Evolutionary conservation across 2,797 vertebrate species (phyloP), one percentile per base, ranked within the genome.

Genomic region (Rhyacichthys aspro): DNA sequence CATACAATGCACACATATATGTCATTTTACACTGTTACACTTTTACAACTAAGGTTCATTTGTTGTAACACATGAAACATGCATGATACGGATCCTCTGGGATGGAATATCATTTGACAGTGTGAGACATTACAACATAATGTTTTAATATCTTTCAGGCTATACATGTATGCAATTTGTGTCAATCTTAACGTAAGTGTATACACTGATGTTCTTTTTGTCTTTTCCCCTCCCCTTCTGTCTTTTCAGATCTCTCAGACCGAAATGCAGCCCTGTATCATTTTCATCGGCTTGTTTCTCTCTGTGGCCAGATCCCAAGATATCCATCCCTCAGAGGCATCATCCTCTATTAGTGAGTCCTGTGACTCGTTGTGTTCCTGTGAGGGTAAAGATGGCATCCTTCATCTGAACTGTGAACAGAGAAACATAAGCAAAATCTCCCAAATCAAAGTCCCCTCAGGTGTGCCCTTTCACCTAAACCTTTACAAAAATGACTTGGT

Each of bases 401-500:
- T 97, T 70, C 82, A 95, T 82, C 92, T 99, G 63, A 98, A 96
- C 81, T 99, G 98, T 15, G 96, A 98, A 81, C 90, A 94, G 83
- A 94, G 92, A 74, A 95, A 93, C 74, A 95, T 98, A 84, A 94
- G 92, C 84, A 90, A 83, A 78, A 89, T 98, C 88, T 94, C 96
- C 49, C 94, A 98, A 89, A 92, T 99, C 87, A 92, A 89, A 74
- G 89, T 98, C 60, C 94, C 95, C 60, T 86, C 93, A 78, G 94
- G 93, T 75, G 88, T 92, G 85, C 93, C 94, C 83, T 97, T 98
- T 81, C 95, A 99, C 77, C 92, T 99, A 65, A 97, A 93, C 91
- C 89, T 99, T 55, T 92, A 96, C 87, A 98, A 97, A 77, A 99
- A 98, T 71, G 93, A 95, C 63, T 83, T 99, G 78, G 97, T 93